Evolutionary conservation across 2,888 invertebrate genomes (phyloP), one percentile per base, ranked within the genome.

Genomic region (Apocheima hispidaria): DNA sequence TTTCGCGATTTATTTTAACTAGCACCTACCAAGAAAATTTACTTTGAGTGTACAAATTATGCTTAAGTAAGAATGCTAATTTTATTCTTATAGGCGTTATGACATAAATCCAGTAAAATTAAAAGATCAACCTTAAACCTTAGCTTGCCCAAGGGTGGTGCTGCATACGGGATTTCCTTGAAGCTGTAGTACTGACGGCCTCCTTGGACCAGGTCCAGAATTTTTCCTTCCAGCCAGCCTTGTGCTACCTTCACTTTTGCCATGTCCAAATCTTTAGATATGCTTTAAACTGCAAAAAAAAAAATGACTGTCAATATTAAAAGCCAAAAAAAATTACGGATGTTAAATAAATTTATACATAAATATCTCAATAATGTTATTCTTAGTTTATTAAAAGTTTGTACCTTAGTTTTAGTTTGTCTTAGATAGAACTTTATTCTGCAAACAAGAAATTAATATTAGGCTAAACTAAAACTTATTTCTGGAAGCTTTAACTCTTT

Each of bases 101-200:
- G 10, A 18, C 18, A 10, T 7, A 9, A 18, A 9, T 7, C 2
- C 12, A 33, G 9, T 33, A 10, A 12, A 4, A 3, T 10, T 12
- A n/a, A 33, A 12, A n/a, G 16, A 38, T 33, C 65, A 68, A 86
- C 88, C 81, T 86, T 83, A 54, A 86, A 46, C 30, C 46, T 46
- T 18, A 46, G 46, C n/a, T 46, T 77, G 4, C 84, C 84, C 0
- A 84, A 7, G 0, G 88, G 88, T 0, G 88, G 86, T 35, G 75
- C 76, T 0, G 87, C 88, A n/a, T 84, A 88, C 0, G 88, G 88
- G 21, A 88, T 82, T 0, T 87, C 87, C 57, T 84, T 88, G 55
- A 88, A 88, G 62, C 87, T 85, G 63, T 70, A 80, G 60, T 73
- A 86, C 4, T 68, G 58, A 2, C 71, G 77, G 1, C 82, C 85